Conservation (phyloP, 2,113 vertebrate genomes). For the Nannospalax galili region DNA sequence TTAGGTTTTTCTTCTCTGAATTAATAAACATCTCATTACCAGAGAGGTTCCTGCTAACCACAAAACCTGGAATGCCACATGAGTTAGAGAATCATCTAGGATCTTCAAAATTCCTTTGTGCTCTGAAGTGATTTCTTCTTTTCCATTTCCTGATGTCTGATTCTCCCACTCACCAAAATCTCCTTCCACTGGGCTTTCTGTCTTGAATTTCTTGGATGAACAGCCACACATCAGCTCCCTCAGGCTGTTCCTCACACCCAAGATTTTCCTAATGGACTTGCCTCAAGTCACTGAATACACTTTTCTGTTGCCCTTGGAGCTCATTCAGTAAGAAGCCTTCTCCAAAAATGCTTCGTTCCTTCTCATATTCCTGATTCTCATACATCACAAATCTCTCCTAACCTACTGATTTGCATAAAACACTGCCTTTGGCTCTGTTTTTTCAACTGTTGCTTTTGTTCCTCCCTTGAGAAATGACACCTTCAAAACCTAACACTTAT, state of each 20-base stretch:
- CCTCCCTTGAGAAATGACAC: conserved; percentile 46
- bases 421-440: conserved; percentile 21
- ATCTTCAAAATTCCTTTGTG: conserved; percentile 42
- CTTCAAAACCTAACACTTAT: conserved; percentile 42
- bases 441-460: conserved; percentile 32
- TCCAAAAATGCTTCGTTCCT: conserved; percentile 30
- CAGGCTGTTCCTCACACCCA: conserved; percentile 40
- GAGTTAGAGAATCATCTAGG: conserved; percentile 36
- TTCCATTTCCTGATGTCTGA: conserved; percentile 10
- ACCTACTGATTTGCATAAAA: background rate
- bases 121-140: conserved; percentile 51
- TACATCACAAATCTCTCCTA: conserved; percentile 36
- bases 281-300: conserved; percentile 28
- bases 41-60: conserved; percentile 49
- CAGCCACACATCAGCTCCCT: background rate
- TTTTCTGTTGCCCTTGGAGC: conserved; percentile 46
- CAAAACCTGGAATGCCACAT: conserved; percentile 29
- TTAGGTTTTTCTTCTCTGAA: conserved; percentile 15
- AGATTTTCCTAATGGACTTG: conserved; percentile 49
- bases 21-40: conserved; percentile 52
- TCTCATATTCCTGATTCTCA: background rate
- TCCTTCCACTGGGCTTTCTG: conserved; percentile 16
- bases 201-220: background rate
- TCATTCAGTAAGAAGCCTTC: background rate
- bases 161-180: conserved; percentile 48